These are phyloP conservation scores for Adelognathus sp. DNA, from an alignment of 2,888 invertebrate genomes.

Conservation along the genomic window DNA sequence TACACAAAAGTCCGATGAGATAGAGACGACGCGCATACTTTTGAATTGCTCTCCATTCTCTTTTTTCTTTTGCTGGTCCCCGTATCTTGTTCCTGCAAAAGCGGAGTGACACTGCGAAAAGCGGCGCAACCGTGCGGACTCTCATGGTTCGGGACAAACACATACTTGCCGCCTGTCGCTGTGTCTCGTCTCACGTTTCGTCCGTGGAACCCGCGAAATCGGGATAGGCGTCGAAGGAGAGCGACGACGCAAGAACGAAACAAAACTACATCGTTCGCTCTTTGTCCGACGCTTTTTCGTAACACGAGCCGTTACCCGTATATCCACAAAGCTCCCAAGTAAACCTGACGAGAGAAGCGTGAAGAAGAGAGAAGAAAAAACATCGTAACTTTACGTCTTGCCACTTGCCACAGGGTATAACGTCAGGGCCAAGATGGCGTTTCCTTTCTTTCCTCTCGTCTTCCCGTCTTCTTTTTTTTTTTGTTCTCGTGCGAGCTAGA, in stretches of 20 bases:
- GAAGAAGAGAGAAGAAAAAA: neutral
- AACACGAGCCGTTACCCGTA: conserved; percentile 20
- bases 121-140: neutral
- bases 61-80: neutral
- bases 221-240: neutral
- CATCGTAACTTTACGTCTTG: conserved; percentile 21
- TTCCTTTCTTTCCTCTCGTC: neutral
- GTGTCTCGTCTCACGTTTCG: neutral
- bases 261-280: neutral
- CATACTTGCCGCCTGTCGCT: neutral
- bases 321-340: conserved; percentile 22
- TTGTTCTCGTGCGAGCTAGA: neutral
- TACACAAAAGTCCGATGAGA: neutral
- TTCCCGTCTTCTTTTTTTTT: conserved; percentile 3
- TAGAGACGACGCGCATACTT: neutral
- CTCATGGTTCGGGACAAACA: neutral
- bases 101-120: neutral
- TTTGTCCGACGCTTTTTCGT: neutral
- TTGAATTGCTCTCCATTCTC: neutral
- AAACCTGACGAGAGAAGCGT: conserved; percentile 7
- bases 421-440: conserved; percentile 32
- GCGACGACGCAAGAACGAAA: neutral
- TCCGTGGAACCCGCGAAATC: neutral
- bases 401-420: conserved; percentile 28
- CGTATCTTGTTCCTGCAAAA: neutral